Evolutionary conservation across 1,140 invertebrate genomes (phyloP).

Genomic region (Uloborus diversus): DNA sequence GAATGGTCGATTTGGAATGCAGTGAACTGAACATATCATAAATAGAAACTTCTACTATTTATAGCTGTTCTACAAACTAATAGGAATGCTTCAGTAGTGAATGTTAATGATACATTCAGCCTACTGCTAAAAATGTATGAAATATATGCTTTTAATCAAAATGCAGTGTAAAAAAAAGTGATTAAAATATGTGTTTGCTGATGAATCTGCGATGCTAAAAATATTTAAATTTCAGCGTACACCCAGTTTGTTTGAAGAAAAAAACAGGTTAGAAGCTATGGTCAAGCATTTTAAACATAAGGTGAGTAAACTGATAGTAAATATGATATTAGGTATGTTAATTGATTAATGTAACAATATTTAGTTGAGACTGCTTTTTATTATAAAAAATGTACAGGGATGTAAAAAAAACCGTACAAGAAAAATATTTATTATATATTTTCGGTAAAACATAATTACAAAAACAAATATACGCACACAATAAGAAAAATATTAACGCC

Average conservation of each 20-base stretch:
- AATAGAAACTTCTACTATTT: too few species aligned
- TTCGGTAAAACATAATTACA: too few species aligned
- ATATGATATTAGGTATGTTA: background rate
- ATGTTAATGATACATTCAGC: background rate
- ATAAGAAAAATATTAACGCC: too few species aligned
- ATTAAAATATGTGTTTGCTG: background rate
- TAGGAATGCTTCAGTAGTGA: background rate
- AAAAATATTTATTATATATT: too few species aligned
- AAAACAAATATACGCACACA: too few species aligned
- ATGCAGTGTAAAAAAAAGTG: background rate
- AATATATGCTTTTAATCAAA: background rate
- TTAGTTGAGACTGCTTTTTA: too few species aligned
- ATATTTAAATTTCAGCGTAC: background rate
- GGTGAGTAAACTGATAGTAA: background rate
- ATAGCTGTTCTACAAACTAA: background rate
- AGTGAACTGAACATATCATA: too few species aligned
- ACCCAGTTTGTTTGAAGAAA: constrained; percentile 27
- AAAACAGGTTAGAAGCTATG: constrained; percentile 17
- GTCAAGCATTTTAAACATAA: constrained; percentile 16
- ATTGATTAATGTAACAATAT: too few species aligned
- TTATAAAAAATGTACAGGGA: too few species aligned
- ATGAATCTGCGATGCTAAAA: background rate
- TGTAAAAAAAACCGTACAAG: too few species aligned
- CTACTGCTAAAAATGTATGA: background rate
- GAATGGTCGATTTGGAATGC: too few species aligned